Evolutionary conservation across 2,888 invertebrate species (phyloP).

Genomic region (Drosophila picticornis): DNA sequence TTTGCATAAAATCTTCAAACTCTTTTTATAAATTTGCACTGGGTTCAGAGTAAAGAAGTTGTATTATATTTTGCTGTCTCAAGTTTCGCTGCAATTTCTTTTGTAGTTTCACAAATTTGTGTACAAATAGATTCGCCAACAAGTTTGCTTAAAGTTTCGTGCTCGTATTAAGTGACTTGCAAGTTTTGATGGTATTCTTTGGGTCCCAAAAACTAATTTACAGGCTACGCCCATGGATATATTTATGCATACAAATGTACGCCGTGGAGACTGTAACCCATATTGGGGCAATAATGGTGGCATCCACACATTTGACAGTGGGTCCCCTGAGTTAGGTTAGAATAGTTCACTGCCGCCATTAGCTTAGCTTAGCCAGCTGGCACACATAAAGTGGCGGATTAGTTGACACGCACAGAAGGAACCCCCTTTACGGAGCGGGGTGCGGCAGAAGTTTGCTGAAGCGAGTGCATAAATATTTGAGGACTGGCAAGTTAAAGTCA

Average conservation of each 20-base stretch:
- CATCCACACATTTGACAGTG: conserved; percentile 17
- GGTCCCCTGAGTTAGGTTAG: conserved; percentile 58
- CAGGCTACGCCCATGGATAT: conserved; percentile 1
- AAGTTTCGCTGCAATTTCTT: background rate
- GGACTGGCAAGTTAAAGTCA: conserved; percentile 45
- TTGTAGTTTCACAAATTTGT: background rate
- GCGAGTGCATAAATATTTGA: conserved; percentile 58
- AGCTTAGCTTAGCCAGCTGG: conserved; percentile 44
- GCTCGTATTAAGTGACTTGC: background rate
- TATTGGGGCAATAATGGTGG: conserved; percentile 29
- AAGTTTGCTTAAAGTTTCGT: background rate
- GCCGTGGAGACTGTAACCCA: conserved; percentile 17
- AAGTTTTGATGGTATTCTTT: background rate
- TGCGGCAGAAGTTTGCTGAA: conserved; percentile 11
- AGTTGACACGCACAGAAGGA: conserved; percentile 43
- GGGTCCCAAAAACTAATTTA: background rate
- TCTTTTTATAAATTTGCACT: background rate
- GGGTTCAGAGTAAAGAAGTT: background rate
- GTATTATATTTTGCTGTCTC: background rate
- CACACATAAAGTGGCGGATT: conserved; percentile 53
- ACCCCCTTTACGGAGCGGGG: background rate
- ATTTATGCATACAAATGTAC: background rate
- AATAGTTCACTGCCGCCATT: conserved; percentile 72
- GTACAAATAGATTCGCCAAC: background rate
- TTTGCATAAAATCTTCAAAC: background rate